Base-by-base conservation (phyloP, 2,113 vertebrate species). In the Thamnaconus septentrionalis region DNA sequence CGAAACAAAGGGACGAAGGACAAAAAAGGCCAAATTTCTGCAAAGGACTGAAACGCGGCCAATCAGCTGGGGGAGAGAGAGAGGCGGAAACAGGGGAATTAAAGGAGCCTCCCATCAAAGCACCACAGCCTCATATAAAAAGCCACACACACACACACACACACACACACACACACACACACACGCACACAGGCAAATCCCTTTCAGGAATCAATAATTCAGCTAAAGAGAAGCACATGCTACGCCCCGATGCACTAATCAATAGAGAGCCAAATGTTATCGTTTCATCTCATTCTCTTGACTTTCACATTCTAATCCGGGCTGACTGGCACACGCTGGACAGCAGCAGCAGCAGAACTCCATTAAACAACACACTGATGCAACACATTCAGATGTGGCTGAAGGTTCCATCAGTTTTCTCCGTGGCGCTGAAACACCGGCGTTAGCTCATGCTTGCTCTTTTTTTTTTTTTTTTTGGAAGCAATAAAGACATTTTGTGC, bases 211-310 rank as follows among this genome's bases (percentile, higher is more conserved):
- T 90, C 85, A 85, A 89, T 91, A 86, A 87, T 83, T 87, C 80
- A 85, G 80, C 84, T 90, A 89, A 89, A 85, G 85, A 89, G 86
- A 85, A 85, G 84, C 87, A 87, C 80, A 88, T 86, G 85, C 85
- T 85, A 79, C 66, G 75, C 89, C 82, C 82, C 75, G 54, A 83
- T 84, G 88, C 83, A 83, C 86, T 82, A 81, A 89, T 90, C 90
- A 85, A 90, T 90, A 87, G 72, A 71, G 84, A 85, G 82, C 85
- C 87, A 85, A 87, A 86, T 85, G 86, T 87, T 91, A 88, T 89
- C 84, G 88, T 91, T 91, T 89, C 84, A 84, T 88, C 85, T 86
- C 79, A 78, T 87, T 84, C 68, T 79, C 70, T 31, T 73, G 81
- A 87, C 86, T 87, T 84, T 82, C 64, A 81, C 83, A 84, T 88